Evolutionary conservation across 2,888 invertebrate species (phyloP).

Genomic region (Drosophila borborema): DNA sequence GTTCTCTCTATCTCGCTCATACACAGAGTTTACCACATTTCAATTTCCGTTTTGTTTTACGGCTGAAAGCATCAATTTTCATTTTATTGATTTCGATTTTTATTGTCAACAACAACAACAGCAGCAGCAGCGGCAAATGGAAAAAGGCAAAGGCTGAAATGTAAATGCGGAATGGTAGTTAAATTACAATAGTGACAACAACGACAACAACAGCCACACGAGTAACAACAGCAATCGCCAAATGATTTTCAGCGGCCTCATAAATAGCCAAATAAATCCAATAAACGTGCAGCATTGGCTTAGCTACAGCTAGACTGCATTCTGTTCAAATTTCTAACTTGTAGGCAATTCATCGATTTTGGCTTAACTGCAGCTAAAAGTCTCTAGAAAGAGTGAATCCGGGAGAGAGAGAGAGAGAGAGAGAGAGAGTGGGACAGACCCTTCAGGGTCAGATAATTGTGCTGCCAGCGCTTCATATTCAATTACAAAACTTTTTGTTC

Average conservation of each 20-base stretch:
- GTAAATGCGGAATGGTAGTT: constrained; percentile 56
- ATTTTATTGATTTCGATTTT: constrained; percentile 80
- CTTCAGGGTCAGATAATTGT: constrained; percentile 8
- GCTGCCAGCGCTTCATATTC: constrained; percentile 22
- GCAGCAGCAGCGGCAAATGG: constrained; percentile 19
- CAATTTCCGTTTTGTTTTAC: constrained; percentile 80
- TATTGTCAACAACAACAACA: constrained; percentile 60
- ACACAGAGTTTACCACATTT: constrained; percentile 65
- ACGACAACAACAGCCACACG: constrained; percentile 9
- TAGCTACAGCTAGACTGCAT: constrained; percentile 1
- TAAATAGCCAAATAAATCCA: constrained; percentile 67
- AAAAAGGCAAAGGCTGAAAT: constrained; percentile 46
- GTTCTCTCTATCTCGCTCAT: neutral
- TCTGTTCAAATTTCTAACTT: constrained; percentile 6
- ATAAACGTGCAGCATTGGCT: constrained; percentile 42
- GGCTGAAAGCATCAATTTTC: constrained; percentile 79
- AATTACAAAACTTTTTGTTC: constrained; percentile 26
- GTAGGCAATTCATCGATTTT: constrained; percentile 35
- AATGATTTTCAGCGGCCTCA: constrained; percentile 27
- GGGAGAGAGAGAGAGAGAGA: neutral
- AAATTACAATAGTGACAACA: constrained; percentile 38
- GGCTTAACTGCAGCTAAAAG: neutral
- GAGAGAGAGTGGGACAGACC: neutral
- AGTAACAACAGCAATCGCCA: constrained; percentile 11
- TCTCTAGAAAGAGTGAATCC: neutral